Evolutionary conservation across 2,113 vertebrate species (phyloP), one percentile per base, ranked within the genome.

Genomic region (Elanoides forficatus): DNA sequence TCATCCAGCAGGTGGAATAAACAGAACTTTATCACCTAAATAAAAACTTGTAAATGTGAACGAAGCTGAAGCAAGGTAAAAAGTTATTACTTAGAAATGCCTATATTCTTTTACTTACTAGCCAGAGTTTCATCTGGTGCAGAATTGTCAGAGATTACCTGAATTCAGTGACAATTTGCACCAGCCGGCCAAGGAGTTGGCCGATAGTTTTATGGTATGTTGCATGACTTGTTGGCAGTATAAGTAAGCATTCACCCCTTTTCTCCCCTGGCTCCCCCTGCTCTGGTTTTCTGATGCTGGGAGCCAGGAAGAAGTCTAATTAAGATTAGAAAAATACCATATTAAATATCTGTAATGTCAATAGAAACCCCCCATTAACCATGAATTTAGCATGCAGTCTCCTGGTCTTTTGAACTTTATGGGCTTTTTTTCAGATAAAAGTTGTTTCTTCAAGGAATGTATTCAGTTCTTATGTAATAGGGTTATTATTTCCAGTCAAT

Each of bases 181-280:
- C 7, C 40, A 47, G 15, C 42, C n/a, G 27, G 29, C 9, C 4
- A 0, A 48, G 23, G 72, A 80, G 38, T 1, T 76, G 48, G 63
- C 72, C 0, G 0, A 20, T 40, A 52, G 43, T 56, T 92, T 74
- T 38, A 26, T 36, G 27, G 8, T 16, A 30, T 15, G 15, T 55
- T 86, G 38, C 4, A 2, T 22, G 30, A 30, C 30, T 19, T 67
- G 32, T 5, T 79, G 27, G 15, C 48, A 48, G 15, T 67, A 23
- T 21, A 63, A 86, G 18, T 16, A 48, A 48, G 6, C 47, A 18
- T 59, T 86, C 4, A 38, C 2, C 5, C 4, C 11, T 40, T 12
- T 70, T 78, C 14, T 4, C 10, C 3, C 25, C 13, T 74, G 21
- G 2, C 6, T 63, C 17, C 18, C 9, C 6, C 10, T 7, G 4